Conservation (phyloP, 2,888 invertebrate species). For the Schizotus pectinicornis region DNA sequence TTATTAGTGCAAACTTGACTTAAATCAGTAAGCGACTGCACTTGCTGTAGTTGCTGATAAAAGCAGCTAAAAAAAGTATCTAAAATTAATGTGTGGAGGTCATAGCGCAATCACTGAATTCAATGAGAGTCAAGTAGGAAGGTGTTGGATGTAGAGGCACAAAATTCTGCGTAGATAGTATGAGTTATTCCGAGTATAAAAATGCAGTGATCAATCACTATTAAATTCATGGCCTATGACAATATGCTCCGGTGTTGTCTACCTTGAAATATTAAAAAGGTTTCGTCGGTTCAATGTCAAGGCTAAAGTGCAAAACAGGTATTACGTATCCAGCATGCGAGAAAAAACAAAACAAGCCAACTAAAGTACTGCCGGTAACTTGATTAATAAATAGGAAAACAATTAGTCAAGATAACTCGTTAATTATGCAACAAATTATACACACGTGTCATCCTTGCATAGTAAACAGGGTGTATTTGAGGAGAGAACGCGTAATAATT, state of each 20-base stretch:
- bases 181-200: slow-evolving; percentile 22
- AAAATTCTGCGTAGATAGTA: slow-evolving; percentile 22
- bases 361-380: too few relatives aligned
- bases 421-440: slow-evolving; percentile 29
- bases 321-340: slow-evolving; percentile 8
- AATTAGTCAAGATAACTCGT: background rate
- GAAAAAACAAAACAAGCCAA: background rate
- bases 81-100: too few relatives aligned
- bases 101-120: background rate
- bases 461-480: background rate
- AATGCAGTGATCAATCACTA: slow-evolving; percentile 26
- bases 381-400: too few relatives aligned
- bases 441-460: background rate
- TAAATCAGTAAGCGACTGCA: too few relatives aligned
- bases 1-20: too few relatives aligned
- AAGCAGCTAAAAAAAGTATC: too few relatives aligned
- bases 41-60: too few relatives aligned
- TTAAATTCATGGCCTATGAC: slow-evolving; percentile 44
- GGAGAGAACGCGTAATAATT: background rate
- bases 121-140: slow-evolving; percentile 1
- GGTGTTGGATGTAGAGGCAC: background rate
- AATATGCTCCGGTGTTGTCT: slow-evolving; percentile 37
- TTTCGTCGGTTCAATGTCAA: slow-evolving; percentile 39
- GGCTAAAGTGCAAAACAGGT: slow-evolving; percentile 30
- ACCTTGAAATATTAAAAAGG: slow-evolving; percentile 41